Evolutionary conservation across 1,140 invertebrate species (phyloP).

Genomic region (Pristionchus pacificus): DNA sequence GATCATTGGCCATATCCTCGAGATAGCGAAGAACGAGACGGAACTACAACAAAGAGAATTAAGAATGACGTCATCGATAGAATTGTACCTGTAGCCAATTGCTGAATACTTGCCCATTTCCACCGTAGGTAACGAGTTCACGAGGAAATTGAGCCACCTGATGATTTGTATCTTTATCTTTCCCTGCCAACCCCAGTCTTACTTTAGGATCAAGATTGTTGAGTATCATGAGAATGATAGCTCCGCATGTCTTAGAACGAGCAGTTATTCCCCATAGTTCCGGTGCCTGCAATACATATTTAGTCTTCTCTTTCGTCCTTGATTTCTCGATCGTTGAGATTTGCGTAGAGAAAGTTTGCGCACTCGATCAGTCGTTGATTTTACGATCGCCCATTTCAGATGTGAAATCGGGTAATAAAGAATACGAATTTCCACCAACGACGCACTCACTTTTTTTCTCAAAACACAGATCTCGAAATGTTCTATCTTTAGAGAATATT

Average conservation of each 20-base stretch:
- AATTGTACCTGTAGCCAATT: conserved; percentile 68
- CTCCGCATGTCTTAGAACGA: conserved; percentile 62
- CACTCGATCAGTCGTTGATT: too few relatives aligned
- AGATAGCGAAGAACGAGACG: conserved; percentile 67
- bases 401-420: too few relatives aligned
- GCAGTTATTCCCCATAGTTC: conserved; percentile 65
- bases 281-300: conserved; percentile 62
- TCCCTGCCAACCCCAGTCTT: neutral
- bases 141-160: conserved; percentile 65
- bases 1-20: conserved; percentile 65
- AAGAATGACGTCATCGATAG: conserved; percentile 3
- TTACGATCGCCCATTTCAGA: too few relatives aligned
- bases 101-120: conserved; percentile 70
- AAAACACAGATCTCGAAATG: too few relatives aligned
- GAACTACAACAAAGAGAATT: conserved; percentile 61
- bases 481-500: too few relatives aligned
- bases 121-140: conserved; percentile 68
- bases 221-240: conserved; percentile 70
- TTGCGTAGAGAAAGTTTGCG: too few relatives aligned
- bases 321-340: neutral
- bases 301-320: neutral
- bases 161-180: neutral
- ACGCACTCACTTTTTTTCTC: too few relatives aligned
- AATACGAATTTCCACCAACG: too few relatives aligned
- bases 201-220: conserved; percentile 66